Evolutionary conservation across 2,797 vertebrate species (phyloP).

Genomic region (Fundulus diaphanus): DNA sequence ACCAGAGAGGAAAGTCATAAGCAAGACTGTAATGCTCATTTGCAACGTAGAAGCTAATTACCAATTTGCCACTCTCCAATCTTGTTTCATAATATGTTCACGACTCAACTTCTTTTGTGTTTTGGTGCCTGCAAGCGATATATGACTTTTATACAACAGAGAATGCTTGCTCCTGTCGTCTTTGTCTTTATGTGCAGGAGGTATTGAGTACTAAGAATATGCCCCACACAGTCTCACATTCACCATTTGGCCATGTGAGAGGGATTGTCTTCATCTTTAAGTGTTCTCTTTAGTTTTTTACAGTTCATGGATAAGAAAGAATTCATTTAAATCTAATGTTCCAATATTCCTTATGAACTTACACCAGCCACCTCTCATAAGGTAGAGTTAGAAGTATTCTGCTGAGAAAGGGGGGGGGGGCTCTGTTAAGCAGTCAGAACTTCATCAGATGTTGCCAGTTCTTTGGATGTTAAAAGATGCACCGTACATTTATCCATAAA

Average conservation of each 20-base stretch:
- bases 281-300: constrained; percentile 29
- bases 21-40: constrained; percentile 79
- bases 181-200: constrained; percentile 65
- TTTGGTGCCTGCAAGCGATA: constrained; percentile 74
- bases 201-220: constrained; percentile 53
- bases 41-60: constrained; percentile 79
- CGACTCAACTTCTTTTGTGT: constrained; percentile 77
- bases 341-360: neutral
- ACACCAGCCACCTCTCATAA: neutral
- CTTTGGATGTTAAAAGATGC: neutral
- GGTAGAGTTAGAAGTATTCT: neutral
- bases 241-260: constrained; percentile 52
- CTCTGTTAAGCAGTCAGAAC: neutral
- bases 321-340: neutral
- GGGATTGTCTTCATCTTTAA: constrained; percentile 56
- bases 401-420: neutral
- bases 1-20: constrained; percentile 78
- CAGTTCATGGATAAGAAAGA: constrained; percentile 11
- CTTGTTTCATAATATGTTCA: constrained; percentile 78
- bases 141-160: constrained; percentile 79
- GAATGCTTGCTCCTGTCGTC: constrained; percentile 71
- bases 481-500: neutral
- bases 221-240: constrained; percentile 53
- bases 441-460: neutral
- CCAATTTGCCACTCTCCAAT: constrained; percentile 80